Percentiles rank a stretch among this genome's conserved stretches.
phyloP scores from a whole-genome alignment of 2,797 vertebrate genomes.

The Salarias fasciatus region DNA sequence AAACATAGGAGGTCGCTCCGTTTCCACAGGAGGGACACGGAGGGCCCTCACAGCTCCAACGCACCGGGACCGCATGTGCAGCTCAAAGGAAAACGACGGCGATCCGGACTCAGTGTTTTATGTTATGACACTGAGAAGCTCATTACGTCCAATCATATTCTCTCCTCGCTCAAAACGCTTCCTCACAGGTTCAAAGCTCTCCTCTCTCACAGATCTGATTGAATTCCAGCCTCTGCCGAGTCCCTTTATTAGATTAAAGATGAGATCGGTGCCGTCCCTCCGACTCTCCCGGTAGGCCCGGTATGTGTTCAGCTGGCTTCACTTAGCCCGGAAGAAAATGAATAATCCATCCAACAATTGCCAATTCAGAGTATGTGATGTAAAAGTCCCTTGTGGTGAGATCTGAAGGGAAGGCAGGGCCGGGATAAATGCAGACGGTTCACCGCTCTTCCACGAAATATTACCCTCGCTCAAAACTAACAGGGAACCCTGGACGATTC shows the following conservation, averaged over 20 bases:
- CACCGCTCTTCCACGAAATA: neutral
- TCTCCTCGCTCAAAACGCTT: constrained; percentile 29
- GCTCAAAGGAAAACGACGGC: constrained; percentile 2
- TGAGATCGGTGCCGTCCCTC: constrained; percentile 35
- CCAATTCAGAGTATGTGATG: constrained; percentile 22
- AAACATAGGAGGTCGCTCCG: neutral
- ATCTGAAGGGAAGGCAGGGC: constrained; percentile 5
- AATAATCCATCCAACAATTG: constrained; percentile 28
- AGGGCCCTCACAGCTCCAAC: neutral
- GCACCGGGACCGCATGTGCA: neutral
- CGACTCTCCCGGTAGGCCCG: constrained; percentile 26
- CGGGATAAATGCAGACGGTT: constrained; percentile 3
- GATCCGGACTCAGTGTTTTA: constrained; percentile 15
- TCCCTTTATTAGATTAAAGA: constrained; percentile 61
- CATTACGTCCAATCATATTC: constrained; percentile 45
- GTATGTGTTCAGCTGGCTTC: constrained; percentile 53
- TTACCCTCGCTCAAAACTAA: constrained; percentile 10
- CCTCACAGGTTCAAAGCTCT: constrained; percentile 29
- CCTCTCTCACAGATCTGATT: constrained; percentile 45
- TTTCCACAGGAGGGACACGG: neutral
- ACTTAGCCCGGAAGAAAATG: constrained; percentile 42
- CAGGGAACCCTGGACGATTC: neutral
- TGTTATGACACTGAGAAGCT: constrained; percentile 4
- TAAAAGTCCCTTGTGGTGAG: constrained; percentile 28
- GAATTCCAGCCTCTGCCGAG: constrained; percentile 43